Conservation (phyloP, 2,888 invertebrate genomes). For the Stegophylla sp. region DNA sequence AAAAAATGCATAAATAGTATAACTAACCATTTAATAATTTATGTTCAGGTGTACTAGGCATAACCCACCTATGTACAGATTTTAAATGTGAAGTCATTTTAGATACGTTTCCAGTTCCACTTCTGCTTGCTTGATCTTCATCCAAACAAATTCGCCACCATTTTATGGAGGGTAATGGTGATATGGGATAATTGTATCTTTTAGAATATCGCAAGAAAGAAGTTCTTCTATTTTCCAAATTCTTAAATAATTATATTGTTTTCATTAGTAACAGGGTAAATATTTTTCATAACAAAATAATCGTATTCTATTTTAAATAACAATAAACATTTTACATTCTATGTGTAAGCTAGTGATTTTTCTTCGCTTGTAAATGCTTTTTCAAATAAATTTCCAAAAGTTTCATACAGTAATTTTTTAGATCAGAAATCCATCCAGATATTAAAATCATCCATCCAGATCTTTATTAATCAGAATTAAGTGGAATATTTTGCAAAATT, state of each 20-base stretch:
- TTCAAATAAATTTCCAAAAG: too few relatives aligned
- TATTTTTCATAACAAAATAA: slow-evolving; percentile 52
- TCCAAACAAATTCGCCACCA: slow-evolving; percentile 83
- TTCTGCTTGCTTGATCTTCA: slow-evolving; percentile 82
- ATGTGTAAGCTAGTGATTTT: too few relatives aligned
- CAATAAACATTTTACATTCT: too few relatives aligned
- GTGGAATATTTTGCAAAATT: too few relatives aligned
- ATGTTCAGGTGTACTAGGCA: slow-evolving; percentile 78
- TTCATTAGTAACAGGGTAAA: slow-evolving; percentile 14
- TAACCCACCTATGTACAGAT: slow-evolving; percentile 75
- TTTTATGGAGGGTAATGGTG: slow-evolving; percentile 73
- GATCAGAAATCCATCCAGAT: too few relatives aligned
- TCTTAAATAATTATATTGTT: slow-evolving; percentile 34
- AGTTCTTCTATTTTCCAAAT: slow-evolving; percentile 41
- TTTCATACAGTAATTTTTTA: too few relatives aligned
- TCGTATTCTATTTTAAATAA: too few relatives aligned
- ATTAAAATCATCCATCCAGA: too few relatives aligned
- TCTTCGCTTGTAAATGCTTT: too few relatives aligned
- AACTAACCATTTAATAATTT: slow-evolving; percentile 68
- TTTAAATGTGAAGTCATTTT: slow-evolving; percentile 71
- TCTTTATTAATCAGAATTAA: too few relatives aligned
- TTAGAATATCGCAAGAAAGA: slow-evolving; percentile 69
- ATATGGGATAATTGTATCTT: slow-evolving; percentile 71
- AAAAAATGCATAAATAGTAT: too few relatives aligned
- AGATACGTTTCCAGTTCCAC: slow-evolving; percentile 69